Conservation (phyloP, 2,888 invertebrate genomes). For the Acrocyrtus sp. region DNA sequence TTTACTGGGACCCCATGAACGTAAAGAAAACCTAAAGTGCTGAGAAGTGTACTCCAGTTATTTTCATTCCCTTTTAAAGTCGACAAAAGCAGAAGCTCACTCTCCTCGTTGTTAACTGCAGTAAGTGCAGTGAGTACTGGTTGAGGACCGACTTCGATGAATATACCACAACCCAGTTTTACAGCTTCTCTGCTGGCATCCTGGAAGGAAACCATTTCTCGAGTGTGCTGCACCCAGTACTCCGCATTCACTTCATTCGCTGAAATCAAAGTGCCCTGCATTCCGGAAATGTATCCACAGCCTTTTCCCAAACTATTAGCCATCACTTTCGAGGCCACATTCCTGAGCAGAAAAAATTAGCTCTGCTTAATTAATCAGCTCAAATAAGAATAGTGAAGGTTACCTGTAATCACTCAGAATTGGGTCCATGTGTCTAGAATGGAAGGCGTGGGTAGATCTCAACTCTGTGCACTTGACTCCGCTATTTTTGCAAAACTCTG, state of each 20-base stretch:
- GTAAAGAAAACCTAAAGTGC: constrained; percentile 18
- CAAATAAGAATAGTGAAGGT: no score
- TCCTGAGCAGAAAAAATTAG: no score
- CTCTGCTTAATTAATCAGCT: not conserved
- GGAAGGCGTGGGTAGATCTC: constrained; percentile 34
- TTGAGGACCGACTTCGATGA: constrained; percentile 25
- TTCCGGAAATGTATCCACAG: constrained; percentile 37
- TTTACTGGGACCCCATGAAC: constrained; percentile 11
- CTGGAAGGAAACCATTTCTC: constrained; percentile 12
- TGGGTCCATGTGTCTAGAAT: constrained; percentile 33
- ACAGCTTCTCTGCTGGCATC: not conserved
- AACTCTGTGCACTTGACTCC: constrained; percentile 16
- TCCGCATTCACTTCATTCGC: constrained; percentile 17
- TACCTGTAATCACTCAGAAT: constrained; percentile 3
- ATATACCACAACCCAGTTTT: not conserved
- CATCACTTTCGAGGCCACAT: constrained; percentile 10
- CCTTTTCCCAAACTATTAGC: not conserved
- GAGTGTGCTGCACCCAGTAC: constrained; percentile 37
- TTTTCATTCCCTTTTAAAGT: constrained; percentile 14
- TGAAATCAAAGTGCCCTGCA: constrained; percentile 33
- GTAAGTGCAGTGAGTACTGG: constrained; percentile 22
- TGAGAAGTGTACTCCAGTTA: constrained; percentile 20
- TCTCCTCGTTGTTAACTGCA: not conserved
- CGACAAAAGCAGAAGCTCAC: not conserved
- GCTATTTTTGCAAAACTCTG: constrained; percentile 4